Percentiles rank a stretch among this genome's conserved stretches.
Conservation (phyloP, 1,140 invertebrate species). For the Rhopalosiphum padi region DNA sequence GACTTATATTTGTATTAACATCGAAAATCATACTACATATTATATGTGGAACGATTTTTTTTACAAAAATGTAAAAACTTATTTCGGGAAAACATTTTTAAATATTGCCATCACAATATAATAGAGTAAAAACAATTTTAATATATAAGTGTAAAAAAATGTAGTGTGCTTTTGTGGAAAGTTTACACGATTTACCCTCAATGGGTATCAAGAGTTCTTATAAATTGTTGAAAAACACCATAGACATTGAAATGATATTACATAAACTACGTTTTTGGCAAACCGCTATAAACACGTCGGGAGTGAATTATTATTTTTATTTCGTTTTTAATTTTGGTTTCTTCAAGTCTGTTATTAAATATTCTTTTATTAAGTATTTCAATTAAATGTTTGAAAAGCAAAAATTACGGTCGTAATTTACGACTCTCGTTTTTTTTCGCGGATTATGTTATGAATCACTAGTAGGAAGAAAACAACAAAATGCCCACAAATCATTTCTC, state of each 20-base stretch:
- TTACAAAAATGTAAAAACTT: not conserved
- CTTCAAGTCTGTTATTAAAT: constrained; percentile 21
- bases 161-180: not conserved
- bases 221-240: not conserved
- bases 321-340: constrained; percentile 1
- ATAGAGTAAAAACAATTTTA: not conserved
- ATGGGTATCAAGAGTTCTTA: not conserved
- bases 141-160: not conserved
- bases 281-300: not conserved
- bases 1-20: not conserved
- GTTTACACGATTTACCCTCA: not conserved
- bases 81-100: not conserved
- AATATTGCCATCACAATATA: not conserved
- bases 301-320: constrained; percentile 29
- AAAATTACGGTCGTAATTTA: constrained; percentile 37
- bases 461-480: constrained; percentile 17
- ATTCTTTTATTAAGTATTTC: constrained; percentile 45
- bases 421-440: not conserved
- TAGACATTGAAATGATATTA: constrained; percentile 8
- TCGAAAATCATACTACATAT: not conserved
- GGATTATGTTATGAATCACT: constrained; percentile 12
- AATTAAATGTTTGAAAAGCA: constrained; percentile 42
- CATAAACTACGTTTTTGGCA: not conserved
- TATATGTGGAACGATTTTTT: not conserved
- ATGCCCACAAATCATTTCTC: constrained; percentile 41